Evolutionary conservation across 2,888 invertebrate species (phyloP).

Genomic region (Ganaspis brasiliensis): DNA sequence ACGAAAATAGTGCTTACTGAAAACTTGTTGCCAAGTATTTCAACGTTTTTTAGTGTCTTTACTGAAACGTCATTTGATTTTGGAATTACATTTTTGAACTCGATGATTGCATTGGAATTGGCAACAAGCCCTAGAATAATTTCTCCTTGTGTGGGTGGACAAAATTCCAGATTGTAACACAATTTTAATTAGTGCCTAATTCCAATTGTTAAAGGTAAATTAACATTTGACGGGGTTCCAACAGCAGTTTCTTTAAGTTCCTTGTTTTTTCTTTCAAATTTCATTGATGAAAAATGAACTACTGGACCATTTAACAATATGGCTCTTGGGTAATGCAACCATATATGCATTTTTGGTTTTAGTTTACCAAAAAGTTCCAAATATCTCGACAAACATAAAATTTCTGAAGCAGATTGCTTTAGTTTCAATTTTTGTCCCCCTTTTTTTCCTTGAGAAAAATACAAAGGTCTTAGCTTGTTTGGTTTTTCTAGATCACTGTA

Average conservation of each 20-base stretch:
- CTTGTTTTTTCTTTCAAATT: conserved; percentile 50
- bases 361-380: conserved; percentile 48
- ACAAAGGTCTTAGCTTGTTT: conserved; percentile 32
- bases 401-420: conserved; percentile 45
- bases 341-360: conserved; percentile 52
- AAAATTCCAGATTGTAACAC: conserved; percentile 47
- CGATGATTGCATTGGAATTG: conserved; percentile 19
- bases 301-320: conserved; percentile 50
- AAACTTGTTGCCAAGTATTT: conserved; percentile 48
- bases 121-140: conserved; percentile 40
- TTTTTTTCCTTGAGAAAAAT: conserved; percentile 39
- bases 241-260: conserved; percentile 50
- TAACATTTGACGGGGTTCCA: conserved; percentile 46
- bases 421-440: conserved; percentile 19
- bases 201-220: conserved; percentile 49
- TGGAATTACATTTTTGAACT: conserved; percentile 32
- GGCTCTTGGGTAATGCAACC: conserved; percentile 46
- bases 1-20: conserved; percentile 50
- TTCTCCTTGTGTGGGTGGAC: background rate
- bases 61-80: conserved; percentile 25
- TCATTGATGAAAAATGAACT: conserved; percentile 49
- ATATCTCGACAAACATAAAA: conserved; percentile 53
- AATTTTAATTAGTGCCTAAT: conserved; percentile 49
- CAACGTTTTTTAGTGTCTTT: conserved; percentile 48
- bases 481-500: conserved; percentile 20